Base-by-base conservation (phyloP, 2,888 invertebrate species). In the Pristionchus entomophagus region DNA sequence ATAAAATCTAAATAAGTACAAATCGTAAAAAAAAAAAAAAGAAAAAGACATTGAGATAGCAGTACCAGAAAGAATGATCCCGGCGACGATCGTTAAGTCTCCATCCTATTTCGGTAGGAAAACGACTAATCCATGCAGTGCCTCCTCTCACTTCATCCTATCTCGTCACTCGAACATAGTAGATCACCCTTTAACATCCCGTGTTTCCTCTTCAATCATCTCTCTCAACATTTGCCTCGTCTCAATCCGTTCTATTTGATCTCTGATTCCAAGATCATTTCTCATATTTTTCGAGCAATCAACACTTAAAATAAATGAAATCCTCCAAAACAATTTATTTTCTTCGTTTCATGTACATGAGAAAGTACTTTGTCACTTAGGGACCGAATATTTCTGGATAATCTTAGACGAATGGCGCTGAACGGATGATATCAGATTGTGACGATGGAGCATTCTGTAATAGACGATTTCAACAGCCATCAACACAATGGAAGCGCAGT, bases 121-220 rank as follows among this genome's bases (percentile, higher is more conserved):
- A n/a, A n/a, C n/a, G n/a, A n/a, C n/a, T n/a, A n/a, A n/a, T n/a
- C n/a, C n/a, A n/a, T n/a, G n/a, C n/a, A n/a, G n/a, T n/a, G n/a
- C 51, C 17, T 22, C 51, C 51, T 17, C 51, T 26, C 5, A 5
- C 59, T 22, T 29, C 14, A 4, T 29, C 26, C 29, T 29, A 29
- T 38, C 65, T 38, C 35, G 65, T 69, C 65, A 69, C 65, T 38
- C 8, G 22, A 35, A 69, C 65, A 69, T 69, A 69, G 65, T 69
- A 32, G 38, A 19, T 38, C 38, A 22, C 8, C n/a, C n/a, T n/a
- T n/a, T 8, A 32, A 22, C 38, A 59, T 10, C 59, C 59, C 59
- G 59, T 69, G 38, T 69, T 38, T 22, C 38, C 65, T 8, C 6
- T 59, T 29, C 29, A 59, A 8, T 26, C 59, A 35, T 38, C 65